These are phyloP conservation scores for Xestia xanthographa DNA, from an alignment of 2,888 invertebrate genomes.

Conservation along the genomic window DNA sequence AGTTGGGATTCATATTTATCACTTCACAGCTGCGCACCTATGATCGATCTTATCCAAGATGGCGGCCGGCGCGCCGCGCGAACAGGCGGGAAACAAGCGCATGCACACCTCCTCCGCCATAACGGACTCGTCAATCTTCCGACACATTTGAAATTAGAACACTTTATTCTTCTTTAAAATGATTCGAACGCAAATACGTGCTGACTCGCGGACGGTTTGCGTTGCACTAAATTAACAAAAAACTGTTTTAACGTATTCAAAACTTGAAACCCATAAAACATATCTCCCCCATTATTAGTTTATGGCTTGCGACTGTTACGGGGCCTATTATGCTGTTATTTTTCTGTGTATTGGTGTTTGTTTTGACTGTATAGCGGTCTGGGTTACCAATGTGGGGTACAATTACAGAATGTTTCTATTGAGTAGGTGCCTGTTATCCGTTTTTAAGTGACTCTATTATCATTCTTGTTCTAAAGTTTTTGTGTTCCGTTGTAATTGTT, in stretches of 20 bases:
- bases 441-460: conserved; percentile 70
- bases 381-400: conserved; percentile 84
- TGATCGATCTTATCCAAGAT: conserved; percentile 90
- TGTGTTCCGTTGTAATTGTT: conserved; percentile 43
- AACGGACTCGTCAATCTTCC: conserved; percentile 81
- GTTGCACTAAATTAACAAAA: conserved; percentile 87
- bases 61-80: conserved; percentile 84
- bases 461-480: conserved; percentile 65
- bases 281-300: conserved; percentile 91
- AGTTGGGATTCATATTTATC: conserved; percentile 81
- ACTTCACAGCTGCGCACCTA: conserved; percentile 89
- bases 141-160: conserved; percentile 77
- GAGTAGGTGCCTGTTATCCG: conserved; percentile 65
- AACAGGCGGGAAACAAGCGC: conserved; percentile 86
- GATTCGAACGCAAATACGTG: conserved; percentile 76
- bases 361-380: conserved; percentile 87
- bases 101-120: conserved; percentile 83
- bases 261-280: conserved; percentile 89
- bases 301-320: conserved; percentile 88
- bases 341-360: conserved; percentile 87
- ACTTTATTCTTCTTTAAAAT: conserved; percentile 63
- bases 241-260: conserved; percentile 85
- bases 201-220: conserved; percentile 81
- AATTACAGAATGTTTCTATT: conserved; percentile 80
- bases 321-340: conserved; percentile 87